Evolutionary conservation across 1,140 invertebrate species (phyloP), one percentile per base, ranked within the genome.

Genomic region (Euwallacea fornicatus): DNA sequence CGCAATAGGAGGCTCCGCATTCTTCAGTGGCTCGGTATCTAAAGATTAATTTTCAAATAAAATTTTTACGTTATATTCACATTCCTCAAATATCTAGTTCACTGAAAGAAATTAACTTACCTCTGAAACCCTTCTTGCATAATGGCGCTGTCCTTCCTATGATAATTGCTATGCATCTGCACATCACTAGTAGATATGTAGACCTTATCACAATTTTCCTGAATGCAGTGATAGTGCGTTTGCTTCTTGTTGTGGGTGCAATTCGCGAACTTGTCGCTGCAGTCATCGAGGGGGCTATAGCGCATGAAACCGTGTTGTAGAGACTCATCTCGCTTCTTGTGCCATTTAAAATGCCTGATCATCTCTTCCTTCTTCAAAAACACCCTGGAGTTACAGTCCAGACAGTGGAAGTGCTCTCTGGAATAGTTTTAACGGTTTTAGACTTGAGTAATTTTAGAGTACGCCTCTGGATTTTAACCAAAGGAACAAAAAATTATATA

Each of bases 121-220:
- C 71, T 72, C 65, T 81, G 80, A 69, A 81, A 97, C 8, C 96
- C 97, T 83, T 99, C 96, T 78, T 98, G 95, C 61, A 97, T 95
- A 75, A 98, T 98, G 9, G 96, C 96, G 0, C 94, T 96, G 82
- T 98, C 96, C 83, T 99, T 98, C 56, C 96, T 88, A 81, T 99
- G 97, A 81, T 98, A 98, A 84, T 98, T 98, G 2, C 96, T 96
- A 82, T 99, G 97, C 97, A 99, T 99, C 84, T 98, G 97, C 0
- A 99, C 97, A 83, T 99, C 97, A 42, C 95, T 98, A 6, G 97
- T 99, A 77, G 95, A 98, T 81, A 98, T 97, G 83, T 99, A 99
- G 0, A 98, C 85, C 84, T 98, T 98, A 85, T 97, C 94, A 85
- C 96, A 98, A 74, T 93, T 91, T 79, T 93, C 90, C 83, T 98